Evolutionary conservation across 1,140 invertebrate genomes (phyloP), one percentile per base, ranked within the genome.

Genomic region (Sesamia nonagrioides): DNA sequence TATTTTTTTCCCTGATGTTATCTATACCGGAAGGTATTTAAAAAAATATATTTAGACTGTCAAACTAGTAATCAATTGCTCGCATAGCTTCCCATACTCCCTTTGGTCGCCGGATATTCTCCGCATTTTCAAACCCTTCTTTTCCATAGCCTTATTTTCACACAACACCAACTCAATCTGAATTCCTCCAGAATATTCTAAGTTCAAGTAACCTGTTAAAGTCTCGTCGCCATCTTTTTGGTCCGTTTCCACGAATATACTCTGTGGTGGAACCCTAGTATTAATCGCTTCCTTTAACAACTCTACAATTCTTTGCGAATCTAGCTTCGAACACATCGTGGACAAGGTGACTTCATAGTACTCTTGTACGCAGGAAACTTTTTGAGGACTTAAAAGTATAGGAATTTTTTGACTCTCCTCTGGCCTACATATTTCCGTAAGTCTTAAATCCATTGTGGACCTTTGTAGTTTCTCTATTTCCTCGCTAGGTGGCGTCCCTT

Each of bases 81-180:
- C 97, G 94, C 98, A 99, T 15, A 99, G 96, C 90, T 98, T 97
- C 79, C 97, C 98, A 90, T 99, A 99, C 89, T 98, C 97, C 78
- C 97, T 95, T 91, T 98, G 97, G 94, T 99, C 98, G 2, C 98
- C 98, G 0, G 98, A 98, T 80, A 99, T 98, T 89, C 98, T 96
- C 76, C 98, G 95, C 96, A 99, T 97, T 88, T 98, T 98, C 77
- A 99, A 96, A 7, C 98, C 98, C 84, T 98, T 98, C 58, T 97
- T 96, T 87, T 97, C 97, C 80, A 96, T 96, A 63, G 95, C 96
- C 79, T 97, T 97, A 35, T 96, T 97, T 84, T 98, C 97, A 88
- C 96, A 98, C 0, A 98, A 97, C 85, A 98, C 97, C 80, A 99
- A 90, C 89, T 98, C 98, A 61, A 98, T 98, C 91, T 98, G 97